Base-by-base conservation (phyloP, 1,140 invertebrate species). In the Drosophila lowei region DNA sequence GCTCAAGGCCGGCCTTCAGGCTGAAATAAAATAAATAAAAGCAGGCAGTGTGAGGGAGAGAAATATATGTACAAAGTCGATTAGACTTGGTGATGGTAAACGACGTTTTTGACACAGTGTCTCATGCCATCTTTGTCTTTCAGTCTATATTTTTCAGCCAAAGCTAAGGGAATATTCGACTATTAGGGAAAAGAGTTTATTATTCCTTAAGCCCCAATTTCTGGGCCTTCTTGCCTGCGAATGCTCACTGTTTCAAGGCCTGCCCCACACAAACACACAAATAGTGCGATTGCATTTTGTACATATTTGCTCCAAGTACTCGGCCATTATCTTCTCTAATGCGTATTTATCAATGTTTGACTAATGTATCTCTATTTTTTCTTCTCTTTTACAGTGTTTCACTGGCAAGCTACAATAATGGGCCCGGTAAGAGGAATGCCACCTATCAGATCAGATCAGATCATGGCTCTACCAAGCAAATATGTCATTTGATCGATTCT, bases 351-450 rank as follows among this genome's bases (percentile, higher is more conserved):
- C 38, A 71, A 5, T 58, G 46, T 59, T 59, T 71, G 13, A 58
- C 28, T 70, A 50, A 70, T 71, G 21, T 52, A 50, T 38, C 16
- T 53, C 11, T 38, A 38, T 38, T 13, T 34, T 70, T 90, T 92
- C 92, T 90, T 47, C 23, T 34, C 44, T 47, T 71, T 97, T 97
- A 89, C 94, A 97, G 96, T 99, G 93, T 99, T 98, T 94, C 97
- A 99, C 92, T 99, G 98, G 98, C 97, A 98, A 94, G 98, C 98
- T 92, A 99, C 97, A 94, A 99, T 99, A 92, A 98, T 99, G 97
- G 98, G 98, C 94, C 98, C 98, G 93, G 97, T 98, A 95, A 97
- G 96, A 95, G 92, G 81, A 59, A n/a, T 15, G 6, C 2, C 23
- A 28, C 44, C 23, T 9, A 11, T 11, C 18, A n/a, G 23, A 21